Evolutionary conservation across 2,113 vertebrate genomes (phyloP).

Genomic region (Boulengerochromis microlepis): DNA sequence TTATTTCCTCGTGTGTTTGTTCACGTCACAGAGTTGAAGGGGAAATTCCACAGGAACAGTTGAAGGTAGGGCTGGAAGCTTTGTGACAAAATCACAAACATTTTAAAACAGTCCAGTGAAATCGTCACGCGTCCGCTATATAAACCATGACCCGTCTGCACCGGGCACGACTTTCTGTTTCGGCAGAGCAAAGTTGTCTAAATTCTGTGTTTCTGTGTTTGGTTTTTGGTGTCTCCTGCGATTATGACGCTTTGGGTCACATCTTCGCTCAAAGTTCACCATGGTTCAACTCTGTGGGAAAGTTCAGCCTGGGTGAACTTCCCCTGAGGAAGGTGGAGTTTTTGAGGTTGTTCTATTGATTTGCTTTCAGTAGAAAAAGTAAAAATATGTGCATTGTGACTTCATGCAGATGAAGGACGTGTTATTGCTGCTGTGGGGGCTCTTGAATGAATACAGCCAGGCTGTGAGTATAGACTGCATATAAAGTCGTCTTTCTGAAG

Average conservation of each 20-base stretch:
- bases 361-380: not conserved
- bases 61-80: not conserved
- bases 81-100: not conserved
- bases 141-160: not conserved
- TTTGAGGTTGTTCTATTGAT: not conserved
- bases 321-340: not conserved
- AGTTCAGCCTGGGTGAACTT: not conserved
- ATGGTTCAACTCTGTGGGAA: not conserved
- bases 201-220: not conserved
- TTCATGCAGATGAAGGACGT: not conserved
- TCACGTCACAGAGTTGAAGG: not conserved
- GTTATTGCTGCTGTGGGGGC: not conserved
- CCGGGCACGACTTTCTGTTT: not conserved
- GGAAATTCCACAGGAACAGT: not conserved
- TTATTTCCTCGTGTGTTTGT: not conserved
- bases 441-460: not conserved
- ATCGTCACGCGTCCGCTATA: accelerated
- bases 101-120: not conserved
- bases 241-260: not conserved
- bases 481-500: not conserved
- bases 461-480: not conserved
- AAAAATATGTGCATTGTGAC: not conserved
- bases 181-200: not conserved
- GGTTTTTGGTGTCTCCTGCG: not conserved
- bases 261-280: not conserved